phyloP scores from a whole-genome alignment of 2,888 invertebrate species.

The Camponotus fellah region DNA sequence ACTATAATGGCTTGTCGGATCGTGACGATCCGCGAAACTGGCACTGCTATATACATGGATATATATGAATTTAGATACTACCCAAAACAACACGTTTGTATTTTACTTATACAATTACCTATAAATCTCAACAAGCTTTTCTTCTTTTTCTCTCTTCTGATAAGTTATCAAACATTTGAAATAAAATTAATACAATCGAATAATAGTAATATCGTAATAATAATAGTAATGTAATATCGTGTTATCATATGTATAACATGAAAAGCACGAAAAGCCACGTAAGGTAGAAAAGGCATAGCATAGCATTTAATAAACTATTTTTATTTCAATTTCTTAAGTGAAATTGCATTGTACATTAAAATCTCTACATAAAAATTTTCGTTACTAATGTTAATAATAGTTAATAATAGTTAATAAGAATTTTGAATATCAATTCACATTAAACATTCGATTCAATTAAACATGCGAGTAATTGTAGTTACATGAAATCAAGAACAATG shows the following conservation, averaged over 20 bases:
- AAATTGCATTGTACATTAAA: constrained; percentile 35
- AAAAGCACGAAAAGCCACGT: too few relatives aligned
- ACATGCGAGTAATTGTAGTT: constrained; percentile 16
- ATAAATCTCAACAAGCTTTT: constrained; percentile 1
- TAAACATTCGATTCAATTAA: constrained; percentile 39
- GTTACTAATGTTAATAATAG: background rate
- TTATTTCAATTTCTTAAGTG: background rate
- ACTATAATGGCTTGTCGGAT: constrained; percentile 35
- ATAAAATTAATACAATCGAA: background rate
- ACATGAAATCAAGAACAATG: constrained; percentile 21
- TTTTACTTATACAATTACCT: constrained; percentile 9
- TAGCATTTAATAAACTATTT: background rate
- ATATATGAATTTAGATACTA: background rate
- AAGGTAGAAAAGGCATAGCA: background rate
- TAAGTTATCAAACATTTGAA: background rate
- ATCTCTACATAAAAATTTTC: background rate
- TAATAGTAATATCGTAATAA: background rate
- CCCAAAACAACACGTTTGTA: background rate
- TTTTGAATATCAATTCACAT: constrained; percentile 13
- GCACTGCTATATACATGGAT: background rate
- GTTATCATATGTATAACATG: too few relatives aligned
- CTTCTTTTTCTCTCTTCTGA: background rate
- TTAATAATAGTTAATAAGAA: background rate
- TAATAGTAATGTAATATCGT: background rate
- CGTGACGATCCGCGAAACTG: constrained; percentile 32